Evolutionary conservation across 2,113 vertebrate species (phyloP).

Genomic region (Lasiurus cinereus): DNA sequence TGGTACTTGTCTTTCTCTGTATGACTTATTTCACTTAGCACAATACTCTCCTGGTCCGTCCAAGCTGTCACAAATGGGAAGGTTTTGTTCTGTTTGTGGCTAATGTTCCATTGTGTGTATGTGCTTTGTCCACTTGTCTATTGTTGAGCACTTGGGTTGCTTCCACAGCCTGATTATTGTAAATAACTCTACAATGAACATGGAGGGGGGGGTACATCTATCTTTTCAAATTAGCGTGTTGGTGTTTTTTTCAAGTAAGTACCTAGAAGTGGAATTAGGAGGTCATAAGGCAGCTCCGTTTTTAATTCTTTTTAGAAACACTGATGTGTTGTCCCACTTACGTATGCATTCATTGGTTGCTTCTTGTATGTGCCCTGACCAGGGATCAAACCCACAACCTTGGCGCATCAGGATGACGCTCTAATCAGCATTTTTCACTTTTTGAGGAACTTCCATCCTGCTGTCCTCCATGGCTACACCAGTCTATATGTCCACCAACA

Average conservation of each 20-base stretch:
- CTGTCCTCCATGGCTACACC: not conserved
- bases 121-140: not conserved
- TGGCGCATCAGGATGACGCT: no score
- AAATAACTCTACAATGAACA: not conserved
- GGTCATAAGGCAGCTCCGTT: not conserved
- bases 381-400: no score
- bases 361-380: no score
- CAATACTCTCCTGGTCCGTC: not conserved
- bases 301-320: not conserved
- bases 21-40: not conserved
- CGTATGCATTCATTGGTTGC: no score
- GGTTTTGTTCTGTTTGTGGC: not conserved
- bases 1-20: not conserved
- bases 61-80: no score
- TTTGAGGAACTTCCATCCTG: not conserved
- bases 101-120: not conserved
- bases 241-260: not conserved
- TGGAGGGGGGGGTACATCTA: fast-evolving
- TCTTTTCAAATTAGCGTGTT: not conserved
- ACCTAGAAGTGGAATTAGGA: not conserved
- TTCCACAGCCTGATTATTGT: not conserved
- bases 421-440: not conserved
- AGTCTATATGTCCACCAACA: not conserved
- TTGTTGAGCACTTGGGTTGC: not conserved
- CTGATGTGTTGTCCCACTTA: no score